These are phyloP conservation scores for Bombus turneri DNA, from an alignment of 1,140 invertebrate genomes.

Conservation along the genomic window DNA sequence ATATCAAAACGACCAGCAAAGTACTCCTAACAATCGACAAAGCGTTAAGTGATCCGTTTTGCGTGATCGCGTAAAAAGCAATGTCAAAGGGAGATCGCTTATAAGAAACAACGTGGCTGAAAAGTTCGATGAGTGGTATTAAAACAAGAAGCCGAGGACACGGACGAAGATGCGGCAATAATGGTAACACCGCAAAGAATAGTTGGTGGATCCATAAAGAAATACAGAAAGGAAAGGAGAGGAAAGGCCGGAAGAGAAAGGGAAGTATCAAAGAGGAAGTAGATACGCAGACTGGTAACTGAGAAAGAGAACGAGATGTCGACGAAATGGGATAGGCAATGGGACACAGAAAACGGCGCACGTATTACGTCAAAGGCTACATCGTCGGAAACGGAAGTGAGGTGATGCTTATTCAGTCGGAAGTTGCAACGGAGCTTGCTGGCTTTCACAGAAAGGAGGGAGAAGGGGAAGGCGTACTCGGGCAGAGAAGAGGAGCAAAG, in stretches of 20 bases:
- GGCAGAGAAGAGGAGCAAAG: conserved; percentile 35
- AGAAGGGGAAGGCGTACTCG: conserved; percentile 33
- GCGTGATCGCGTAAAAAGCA: background rate
- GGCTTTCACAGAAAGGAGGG: conserved; percentile 64
- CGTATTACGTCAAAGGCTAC: conserved; percentile 78
- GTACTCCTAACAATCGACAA: background rate
- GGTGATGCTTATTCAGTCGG: conserved; percentile 79
- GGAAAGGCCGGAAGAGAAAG: conserved; percentile 30
- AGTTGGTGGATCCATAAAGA: conserved; percentile 1
- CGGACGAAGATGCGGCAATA: background rate
- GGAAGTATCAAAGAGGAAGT: conserved; percentile 43
- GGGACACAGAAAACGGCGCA: conserved; percentile 51
- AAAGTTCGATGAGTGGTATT: conserved; percentile 14
- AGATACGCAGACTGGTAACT: conserved; percentile 13
- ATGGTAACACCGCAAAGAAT: conserved; percentile 16
- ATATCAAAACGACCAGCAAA: background rate
- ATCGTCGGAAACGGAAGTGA: conserved; percentile 77
- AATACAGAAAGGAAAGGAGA: conserved; percentile 30
- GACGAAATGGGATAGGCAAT: conserved; percentile 1
- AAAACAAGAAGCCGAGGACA: background rate
- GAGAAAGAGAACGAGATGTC: conserved; percentile 2
- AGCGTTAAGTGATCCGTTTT: conserved; percentile 5
- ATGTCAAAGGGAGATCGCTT: background rate
- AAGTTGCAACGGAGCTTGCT: conserved; percentile 76
- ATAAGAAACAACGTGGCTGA: background rate